phyloP scores from a whole-genome alignment of 2,797 vertebrate genomes.

The Labeo calbasu region DNA sequence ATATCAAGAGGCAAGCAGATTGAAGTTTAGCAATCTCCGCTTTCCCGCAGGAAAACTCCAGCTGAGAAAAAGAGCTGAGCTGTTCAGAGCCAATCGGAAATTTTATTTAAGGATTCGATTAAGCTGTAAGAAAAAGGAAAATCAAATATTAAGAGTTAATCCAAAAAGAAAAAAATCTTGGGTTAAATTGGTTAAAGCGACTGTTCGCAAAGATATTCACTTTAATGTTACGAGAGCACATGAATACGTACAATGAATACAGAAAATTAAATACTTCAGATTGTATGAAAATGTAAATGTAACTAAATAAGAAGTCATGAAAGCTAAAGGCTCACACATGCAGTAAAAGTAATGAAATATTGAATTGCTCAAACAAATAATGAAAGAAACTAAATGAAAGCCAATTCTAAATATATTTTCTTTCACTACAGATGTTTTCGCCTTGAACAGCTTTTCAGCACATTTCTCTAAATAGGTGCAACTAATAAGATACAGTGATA shows the following conservation, averaged over 20 bases:
- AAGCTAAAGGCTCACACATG: not conserved
- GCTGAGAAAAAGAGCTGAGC: slow-evolving; percentile 7
- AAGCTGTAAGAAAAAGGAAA: slow-evolving; percentile 67
- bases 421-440: not conserved
- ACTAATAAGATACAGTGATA: not conserved
- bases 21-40: slow-evolving; percentile 43
- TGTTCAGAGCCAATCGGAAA: slow-evolving; percentile 60
- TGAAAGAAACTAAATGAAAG: not conserved
- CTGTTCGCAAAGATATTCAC: slow-evolving; percentile 15
- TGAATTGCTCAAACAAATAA: not conserved
- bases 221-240: not conserved
- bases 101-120: slow-evolving; percentile 87
- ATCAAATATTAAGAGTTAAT: slow-evolving; percentile 31
- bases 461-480: not conserved
- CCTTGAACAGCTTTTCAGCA: slow-evolving; percentile 15
- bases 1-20: slow-evolving; percentile 55
- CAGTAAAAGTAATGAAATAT: not conserved
- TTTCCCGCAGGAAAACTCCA: slow-evolving; percentile 32
- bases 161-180: not conserved
- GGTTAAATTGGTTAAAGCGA: slow-evolving; percentile 16
- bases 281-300: slow-evolving; percentile 8
- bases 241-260: not conserved
- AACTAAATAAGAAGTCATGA: slow-evolving; percentile 2
- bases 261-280: slow-evolving; percentile 6
- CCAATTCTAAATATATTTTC: not conserved